phyloP scores from a whole-genome alignment of 2,888 invertebrate species.

The Sisyra nigra region DNA sequence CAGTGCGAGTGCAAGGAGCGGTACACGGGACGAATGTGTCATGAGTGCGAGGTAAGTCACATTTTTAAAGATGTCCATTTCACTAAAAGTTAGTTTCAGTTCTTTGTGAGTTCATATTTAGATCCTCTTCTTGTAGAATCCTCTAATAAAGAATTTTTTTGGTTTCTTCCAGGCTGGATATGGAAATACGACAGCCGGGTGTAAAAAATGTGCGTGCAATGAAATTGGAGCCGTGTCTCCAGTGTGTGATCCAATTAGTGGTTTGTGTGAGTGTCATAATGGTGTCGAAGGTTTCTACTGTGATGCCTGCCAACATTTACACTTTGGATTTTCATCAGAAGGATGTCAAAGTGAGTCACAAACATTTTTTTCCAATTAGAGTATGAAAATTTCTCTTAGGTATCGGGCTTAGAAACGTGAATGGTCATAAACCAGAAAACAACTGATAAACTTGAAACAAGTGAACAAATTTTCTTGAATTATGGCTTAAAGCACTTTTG shows the following conservation, averaged over 20 bases:
- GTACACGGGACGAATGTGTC: slow-evolving; percentile 57
- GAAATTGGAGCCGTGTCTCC: slow-evolving; percentile 42
- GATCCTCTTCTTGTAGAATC: no score
- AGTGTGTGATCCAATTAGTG: slow-evolving; percentile 60
- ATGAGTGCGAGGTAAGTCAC: slow-evolving; percentile 37
- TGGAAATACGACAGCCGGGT: slow-evolving; percentile 63
- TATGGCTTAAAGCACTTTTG: no score
- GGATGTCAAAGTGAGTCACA: slow-evolving; percentile 59
- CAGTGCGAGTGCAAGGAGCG: slow-evolving; percentile 59
- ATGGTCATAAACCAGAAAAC: no score
- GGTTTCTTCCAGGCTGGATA: slow-evolving; percentile 35
- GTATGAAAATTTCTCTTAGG: no score
- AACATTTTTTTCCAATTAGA: no score
- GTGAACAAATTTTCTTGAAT: no score
- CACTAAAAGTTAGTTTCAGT: no score
- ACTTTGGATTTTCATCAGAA: slow-evolving; percentile 46
- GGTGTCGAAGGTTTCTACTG: slow-evolving; percentile 69
- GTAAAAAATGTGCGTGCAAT: slow-evolving; percentile 67
- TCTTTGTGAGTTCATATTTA: no score
- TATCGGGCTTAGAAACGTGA: no score
- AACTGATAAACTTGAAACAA: no score
- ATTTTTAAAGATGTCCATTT: no score
- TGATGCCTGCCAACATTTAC: slow-evolving; percentile 50
- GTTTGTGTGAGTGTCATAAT: slow-evolving; percentile 60
- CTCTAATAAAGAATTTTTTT: background rate